These are phyloP conservation scores for Philhelius pedissequus DNA, from an alignment of 2,888 invertebrate species.

Conservation along the genomic window DNA sequence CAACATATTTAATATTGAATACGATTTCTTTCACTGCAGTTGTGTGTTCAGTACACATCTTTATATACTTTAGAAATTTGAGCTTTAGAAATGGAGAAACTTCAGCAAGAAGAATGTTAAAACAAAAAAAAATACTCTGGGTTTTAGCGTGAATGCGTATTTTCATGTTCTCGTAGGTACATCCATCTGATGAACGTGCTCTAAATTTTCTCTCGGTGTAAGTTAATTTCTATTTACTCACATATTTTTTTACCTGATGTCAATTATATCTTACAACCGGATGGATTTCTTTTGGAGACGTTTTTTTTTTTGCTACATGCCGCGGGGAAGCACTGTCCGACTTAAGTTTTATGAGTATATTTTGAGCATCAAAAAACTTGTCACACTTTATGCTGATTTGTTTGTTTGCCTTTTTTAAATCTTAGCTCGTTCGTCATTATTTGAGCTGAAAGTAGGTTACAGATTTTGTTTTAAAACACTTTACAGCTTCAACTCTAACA, in stretches of 20 bases:
- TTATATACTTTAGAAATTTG: not conserved
- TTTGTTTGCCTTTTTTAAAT: not conserved
- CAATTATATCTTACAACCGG: slow-evolving; percentile 37
- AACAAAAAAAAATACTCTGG: not conserved
- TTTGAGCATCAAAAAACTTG: not conserved
- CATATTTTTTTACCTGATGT: not conserved
- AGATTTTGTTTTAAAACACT: not conserved
- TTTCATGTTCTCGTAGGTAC: not conserved
- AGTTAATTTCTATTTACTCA: not conserved
- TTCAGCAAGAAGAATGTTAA: not conserved
- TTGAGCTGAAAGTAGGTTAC: not conserved
- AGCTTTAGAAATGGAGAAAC: not conserved
- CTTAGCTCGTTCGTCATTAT: not conserved
- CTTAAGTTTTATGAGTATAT: not conserved
- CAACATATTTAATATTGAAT: not conserved
- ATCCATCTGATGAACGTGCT: not conserved
- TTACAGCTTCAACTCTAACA: not conserved
- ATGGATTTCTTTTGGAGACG: slow-evolving; percentile 24
- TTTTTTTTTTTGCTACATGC: not conserved
- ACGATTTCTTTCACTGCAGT: not conserved
- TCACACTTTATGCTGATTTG: not conserved
- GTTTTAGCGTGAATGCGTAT: not conserved
- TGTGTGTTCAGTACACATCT: not conserved
- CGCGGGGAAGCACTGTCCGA: not conserved
- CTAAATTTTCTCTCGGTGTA: slow-evolving; percentile 1